Base-by-base conservation (phyloP, 2,113 vertebrate genomes). In the Aramus guarauna region DNA sequence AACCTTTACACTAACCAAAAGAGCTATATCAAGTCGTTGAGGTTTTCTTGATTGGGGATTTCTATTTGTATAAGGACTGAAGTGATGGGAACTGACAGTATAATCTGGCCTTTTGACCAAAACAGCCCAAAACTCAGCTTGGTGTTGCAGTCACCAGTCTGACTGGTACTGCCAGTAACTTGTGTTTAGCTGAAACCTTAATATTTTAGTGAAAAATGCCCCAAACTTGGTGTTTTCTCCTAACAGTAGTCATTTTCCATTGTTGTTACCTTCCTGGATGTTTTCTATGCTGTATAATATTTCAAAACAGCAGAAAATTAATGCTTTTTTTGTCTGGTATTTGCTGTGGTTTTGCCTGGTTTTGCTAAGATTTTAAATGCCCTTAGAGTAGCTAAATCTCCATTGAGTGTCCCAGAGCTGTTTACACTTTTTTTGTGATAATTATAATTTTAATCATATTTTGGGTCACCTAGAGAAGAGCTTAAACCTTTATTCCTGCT, bases 1-100 rank as follows among this genome's bases (percentile, higher is more conserved):
- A 83, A 68, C 41, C 9, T 90, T 81, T 30, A 6, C 39, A 9
- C 39, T 5, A 52, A 69, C 24, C 23, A 29, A 17, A 68, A 56
- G 29, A 53, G 55, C 87, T 66, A 2, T 18, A 26, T 63, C 2
- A 1, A 11, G 32, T 3, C 24, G 30, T 3, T 0, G 9, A 41
- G 26, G 1, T 32, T 68, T 45, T 72, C 59, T n/a, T 22, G 11
- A 4, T n/a, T 36, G n/a, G 21, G 66, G 39, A 34, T 78, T 93
- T 45, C 41, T 85, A 23, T 56, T 82, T 82, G 20, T 37, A 1
- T 5, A 27, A 13, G 41, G 41, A 18, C 22, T 58, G 66, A 68
- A 68, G 36, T 11, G 47, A 15, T 66, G 32, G n/a, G 14, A 22
- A 3, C 12, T 12, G 64, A 30, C 22, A 9, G 27, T 9, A 3